Base-by-base conservation (phyloP, 2,888 invertebrate genomes). In the Sinopyrophorus schimmeli region DNA sequence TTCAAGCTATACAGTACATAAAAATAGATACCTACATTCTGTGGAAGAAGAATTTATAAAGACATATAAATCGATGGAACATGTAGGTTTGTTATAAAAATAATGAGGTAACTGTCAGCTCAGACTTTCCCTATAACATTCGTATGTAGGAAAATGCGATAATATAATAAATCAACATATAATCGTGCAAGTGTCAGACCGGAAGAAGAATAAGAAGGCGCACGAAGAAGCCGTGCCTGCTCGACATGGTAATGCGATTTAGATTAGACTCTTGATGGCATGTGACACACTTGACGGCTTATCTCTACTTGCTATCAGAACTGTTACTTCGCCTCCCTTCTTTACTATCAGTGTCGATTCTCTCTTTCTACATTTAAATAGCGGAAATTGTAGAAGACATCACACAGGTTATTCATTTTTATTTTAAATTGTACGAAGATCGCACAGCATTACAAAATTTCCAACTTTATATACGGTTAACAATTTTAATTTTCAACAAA, bases 241-340 rank as follows among this genome's bases (percentile, higher is more conserved):
- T 50, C 55, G 53, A 55, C 48, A 52, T 55, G 59, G 60, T 66
- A 70, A 70, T 69, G 68, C 65, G 69, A 69, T 70, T 69, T 66
- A 70, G 69, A 70, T 69, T 70, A 68, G 67, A 68, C 61, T 60
- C 65, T 63, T 64, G 68, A 69, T 66, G 68, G 66, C 63, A 62
- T 65, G 67, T 66, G 68, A 67, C 67, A 65, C 62, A 67, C 65
- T 67, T 65, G 66, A 65, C 62, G 62, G 60, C 63, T 67, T 68
- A 69, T 68, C 67, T 64, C 47, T 51, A 54, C 57, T 61, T 60
- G 60, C 60, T 61, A 63, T 67, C 66, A 59, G 59, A 57, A 52
- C 51, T 57, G 61, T 58, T 58, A 61, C 62, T 59, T 50, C 54
- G 57, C 56, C 57, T 59, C 54, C 58, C 55, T 55, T 52, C 51